phyloP scores from a whole-genome alignment of 53 echinoderm and acorn worm genomes.

The Paracentrotus lividus region DNA sequence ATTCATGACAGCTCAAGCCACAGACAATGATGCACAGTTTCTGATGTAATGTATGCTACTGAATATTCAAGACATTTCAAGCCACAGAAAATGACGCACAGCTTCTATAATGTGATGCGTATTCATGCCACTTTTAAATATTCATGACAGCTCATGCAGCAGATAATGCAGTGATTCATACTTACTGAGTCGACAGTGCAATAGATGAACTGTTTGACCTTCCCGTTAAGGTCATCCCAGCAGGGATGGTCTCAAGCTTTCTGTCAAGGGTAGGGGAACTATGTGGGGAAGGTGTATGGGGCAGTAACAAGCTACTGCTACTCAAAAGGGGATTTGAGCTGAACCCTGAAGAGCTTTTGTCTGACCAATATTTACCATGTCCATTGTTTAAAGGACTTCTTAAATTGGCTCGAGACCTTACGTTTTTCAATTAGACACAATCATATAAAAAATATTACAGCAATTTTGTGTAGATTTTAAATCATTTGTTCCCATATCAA shows the following conservation, averaged over 20 bases:
- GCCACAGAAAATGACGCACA: background rate
- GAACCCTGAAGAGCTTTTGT: conserved; percentile 54
- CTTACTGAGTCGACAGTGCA: conserved; percentile 52
- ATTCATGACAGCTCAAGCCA: conserved; percentile 62
- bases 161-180: conserved; percentile 32
- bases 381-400: conserved; percentile 24
- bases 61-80: conserved; percentile 42
- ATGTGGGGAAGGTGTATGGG: conserved; percentile 54
- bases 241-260: conserved; percentile 64
- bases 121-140: conserved; percentile 16
- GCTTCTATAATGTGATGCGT: no score
- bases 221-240: conserved; percentile 11
- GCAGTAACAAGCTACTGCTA: conserved; percentile 45
- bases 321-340: conserved; percentile 48
- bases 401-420: conserved; percentile 13
- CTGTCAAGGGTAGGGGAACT: conserved; percentile 56
- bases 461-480: background rate
- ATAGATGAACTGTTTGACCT: conserved; percentile 36
- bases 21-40: conserved; percentile 11
- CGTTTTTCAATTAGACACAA: background rate
- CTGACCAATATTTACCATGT: conserved; percentile 26
- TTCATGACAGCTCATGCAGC: conserved; percentile 55
- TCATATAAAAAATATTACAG: background rate
- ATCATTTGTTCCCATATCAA: background rate
- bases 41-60: no score